A percentile compares a stretch with the other conserved stretches of the same genome.
phyloP scores from a whole-genome alignment of 2,113 vertebrate species.

The Rhabdornis inornatus region DNA sequence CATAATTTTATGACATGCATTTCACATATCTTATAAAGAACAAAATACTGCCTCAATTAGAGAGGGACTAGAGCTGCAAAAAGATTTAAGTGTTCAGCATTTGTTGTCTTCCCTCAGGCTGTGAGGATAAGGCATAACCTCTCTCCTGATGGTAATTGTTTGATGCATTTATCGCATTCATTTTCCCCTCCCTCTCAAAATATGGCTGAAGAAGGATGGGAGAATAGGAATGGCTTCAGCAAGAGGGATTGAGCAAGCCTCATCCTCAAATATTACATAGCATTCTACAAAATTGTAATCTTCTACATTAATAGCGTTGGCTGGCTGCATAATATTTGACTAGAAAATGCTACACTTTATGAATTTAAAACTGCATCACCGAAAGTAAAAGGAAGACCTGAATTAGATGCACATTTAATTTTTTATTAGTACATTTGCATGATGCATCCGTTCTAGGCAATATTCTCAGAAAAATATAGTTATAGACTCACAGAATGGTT shows the following conservation, averaged over 20 bases:
- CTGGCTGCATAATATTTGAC: not conserved
- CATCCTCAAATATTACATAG: not conserved
- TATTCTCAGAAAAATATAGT: not conserved
- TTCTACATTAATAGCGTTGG: not conserved
- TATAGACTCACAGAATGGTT: not conserved
- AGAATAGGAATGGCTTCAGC: not conserved
- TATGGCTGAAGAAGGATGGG: not conserved
- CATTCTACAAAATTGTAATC: not conserved
- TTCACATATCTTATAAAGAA: not conserved
- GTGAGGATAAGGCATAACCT: not conserved
- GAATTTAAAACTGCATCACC: not conserved
- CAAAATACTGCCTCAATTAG: not conserved
- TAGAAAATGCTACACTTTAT: not conserved
- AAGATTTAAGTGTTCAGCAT: not conserved
- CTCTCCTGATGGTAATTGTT: not conserved
- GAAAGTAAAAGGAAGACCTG: not conserved
- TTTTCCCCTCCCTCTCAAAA: not conserved
- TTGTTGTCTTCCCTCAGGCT: not conserved
- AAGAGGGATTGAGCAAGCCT: not conserved
- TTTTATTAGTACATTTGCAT: not conserved
- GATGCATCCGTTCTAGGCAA: not conserved
- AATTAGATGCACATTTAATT: not conserved
- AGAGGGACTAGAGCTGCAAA: not conserved
- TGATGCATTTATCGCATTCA: not conserved
- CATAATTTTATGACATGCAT: not conserved